Percentiles rank a stretch among this genome's conserved stretches.
Conservation (phyloP, 2,888 invertebrate species). For the Drymonia ruficornis region DNA sequence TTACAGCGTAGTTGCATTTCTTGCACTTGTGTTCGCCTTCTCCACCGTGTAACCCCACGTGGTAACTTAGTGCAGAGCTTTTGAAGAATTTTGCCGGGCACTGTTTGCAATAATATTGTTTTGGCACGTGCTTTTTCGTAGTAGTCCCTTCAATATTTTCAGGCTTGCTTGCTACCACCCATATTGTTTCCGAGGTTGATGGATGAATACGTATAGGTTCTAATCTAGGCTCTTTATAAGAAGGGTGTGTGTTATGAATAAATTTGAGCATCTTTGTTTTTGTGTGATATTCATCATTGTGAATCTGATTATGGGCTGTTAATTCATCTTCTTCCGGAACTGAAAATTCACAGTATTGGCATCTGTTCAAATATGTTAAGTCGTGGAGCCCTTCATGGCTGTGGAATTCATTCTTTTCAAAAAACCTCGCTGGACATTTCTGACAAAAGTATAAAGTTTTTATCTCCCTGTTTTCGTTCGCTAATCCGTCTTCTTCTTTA, state of each 20-base stretch:
- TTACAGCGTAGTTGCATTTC: constrained; percentile 89
- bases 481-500: constrained; percentile 55
- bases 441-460: constrained; percentile 89
- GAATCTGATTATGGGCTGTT: constrained; percentile 88
- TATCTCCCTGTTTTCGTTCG: constrained; percentile 55
- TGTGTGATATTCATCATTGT: constrained; percentile 91
- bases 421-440: constrained; percentile 93
- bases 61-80: constrained; percentile 88
- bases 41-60: constrained; percentile 87
- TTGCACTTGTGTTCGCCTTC: constrained; percentile 88
- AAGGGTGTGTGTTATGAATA: constrained; percentile 86
- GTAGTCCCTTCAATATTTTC: constrained; percentile 44
- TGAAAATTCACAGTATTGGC: constrained; percentile 91
- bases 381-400: constrained; percentile 90
- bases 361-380: constrained; percentile 86
- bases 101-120: constrained; percentile 83
- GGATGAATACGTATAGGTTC: constrained; percentile 63
- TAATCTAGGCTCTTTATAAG: constrained; percentile 87
- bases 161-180: constrained; percentile 71
- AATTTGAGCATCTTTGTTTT: constrained; percentile 88
- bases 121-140: constrained; percentile 65
- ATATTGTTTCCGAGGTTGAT: constrained; percentile 62
- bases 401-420: constrained; percentile 89
- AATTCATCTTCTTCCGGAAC: constrained; percentile 89
- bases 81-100: constrained; percentile 91